Conservation (phyloP, 2,888 invertebrate species). For the Cantharis rustica region DNA sequence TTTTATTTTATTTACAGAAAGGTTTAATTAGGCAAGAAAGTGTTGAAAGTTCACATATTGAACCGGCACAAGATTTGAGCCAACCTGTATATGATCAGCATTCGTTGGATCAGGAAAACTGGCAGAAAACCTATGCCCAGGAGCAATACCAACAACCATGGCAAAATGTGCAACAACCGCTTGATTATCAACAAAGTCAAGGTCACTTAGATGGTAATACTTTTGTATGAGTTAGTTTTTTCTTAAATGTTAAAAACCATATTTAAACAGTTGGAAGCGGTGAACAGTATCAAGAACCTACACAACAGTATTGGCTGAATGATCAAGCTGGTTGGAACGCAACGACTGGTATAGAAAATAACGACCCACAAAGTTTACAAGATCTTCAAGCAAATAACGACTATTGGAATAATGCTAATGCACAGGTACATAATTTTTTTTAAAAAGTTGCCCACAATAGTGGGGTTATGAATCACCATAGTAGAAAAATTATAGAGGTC, state of each 20-base stretch:
- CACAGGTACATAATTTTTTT: constrained; percentile 47
- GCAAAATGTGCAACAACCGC: constrained; percentile 34
- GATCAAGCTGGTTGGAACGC: constrained; percentile 41
- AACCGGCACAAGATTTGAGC: constrained; percentile 13
- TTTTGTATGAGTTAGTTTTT: not conserved
- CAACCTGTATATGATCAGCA: constrained; percentile 29
- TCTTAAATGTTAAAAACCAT: not conserved
- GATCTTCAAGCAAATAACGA: constrained; percentile 43
- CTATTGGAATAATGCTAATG: constrained; percentile 49
- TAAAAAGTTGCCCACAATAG: not conserved
- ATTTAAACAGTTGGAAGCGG: constrained; percentile 43
- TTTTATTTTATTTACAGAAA: constrained; percentile 35
- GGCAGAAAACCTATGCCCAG: constrained; percentile 29
- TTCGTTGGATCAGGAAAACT: constrained; percentile 34
- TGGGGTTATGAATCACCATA: not conserved
- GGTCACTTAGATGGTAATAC: constrained; percentile 37
- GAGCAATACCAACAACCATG: constrained; percentile 39
- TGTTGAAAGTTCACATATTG: constrained; percentile 30
- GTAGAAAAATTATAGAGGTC: not conserved
- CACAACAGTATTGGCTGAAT: constrained; percentile 44
- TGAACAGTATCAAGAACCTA: constrained; percentile 42
- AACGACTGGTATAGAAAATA: constrained; percentile 36
- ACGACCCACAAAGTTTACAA: constrained; percentile 43
- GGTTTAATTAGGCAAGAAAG: constrained; percentile 41
- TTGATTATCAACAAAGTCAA: constrained; percentile 32